Evolutionary conservation across 2,888 invertebrate genomes (phyloP).

Genomic region (Polyommatus icarus): DNA sequence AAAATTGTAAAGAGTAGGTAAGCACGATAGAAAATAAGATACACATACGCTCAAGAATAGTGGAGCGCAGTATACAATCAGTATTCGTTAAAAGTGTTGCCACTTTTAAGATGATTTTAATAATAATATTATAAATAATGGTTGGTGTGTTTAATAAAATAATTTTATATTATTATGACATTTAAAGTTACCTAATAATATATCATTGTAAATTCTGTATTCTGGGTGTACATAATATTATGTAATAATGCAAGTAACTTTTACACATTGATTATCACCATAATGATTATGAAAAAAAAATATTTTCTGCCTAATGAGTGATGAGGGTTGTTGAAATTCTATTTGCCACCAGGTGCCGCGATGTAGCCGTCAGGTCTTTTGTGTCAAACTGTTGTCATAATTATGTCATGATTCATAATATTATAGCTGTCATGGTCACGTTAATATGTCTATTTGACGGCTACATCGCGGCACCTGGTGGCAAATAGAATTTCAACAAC

Average conservation of each 20-base stretch:
- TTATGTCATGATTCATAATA: no score
- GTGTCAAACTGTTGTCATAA: no score
- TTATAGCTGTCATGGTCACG: no score
- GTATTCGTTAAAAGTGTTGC: slow-evolving; percentile 5
- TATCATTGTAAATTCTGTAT: neutral
- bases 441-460: no score
- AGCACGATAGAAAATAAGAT: neutral
- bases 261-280: no score
- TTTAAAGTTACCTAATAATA: neutral
- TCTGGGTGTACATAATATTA: neutral
- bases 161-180: neutral
- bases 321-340: no score
- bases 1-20: neutral
- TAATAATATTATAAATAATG: neutral
- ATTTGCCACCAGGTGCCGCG: no score
- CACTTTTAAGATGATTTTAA: neutral
- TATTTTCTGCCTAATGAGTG: no score
- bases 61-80: neutral
- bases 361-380: no score
- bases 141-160: neutral
- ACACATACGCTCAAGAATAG: neutral
- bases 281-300: no score
- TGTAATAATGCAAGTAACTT: neutral
- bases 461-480: no score
- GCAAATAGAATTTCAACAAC: no score